Conservation (phyloP, 2,797 vertebrate genomes). For the Acanthopagrus latus region DNA sequence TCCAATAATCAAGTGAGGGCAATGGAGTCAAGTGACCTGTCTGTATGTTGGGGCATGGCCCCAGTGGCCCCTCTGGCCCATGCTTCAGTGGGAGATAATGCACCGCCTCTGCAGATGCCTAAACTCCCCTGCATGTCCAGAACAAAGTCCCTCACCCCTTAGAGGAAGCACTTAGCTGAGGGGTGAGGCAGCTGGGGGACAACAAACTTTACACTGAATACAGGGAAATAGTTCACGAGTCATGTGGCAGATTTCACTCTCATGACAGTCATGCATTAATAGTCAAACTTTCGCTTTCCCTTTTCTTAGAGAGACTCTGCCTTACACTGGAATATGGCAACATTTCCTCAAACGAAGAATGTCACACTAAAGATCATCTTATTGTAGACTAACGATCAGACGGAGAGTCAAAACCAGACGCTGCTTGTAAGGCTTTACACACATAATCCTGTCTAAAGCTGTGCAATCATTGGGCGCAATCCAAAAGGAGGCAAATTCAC, state of each 20-base stretch:
- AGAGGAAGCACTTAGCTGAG: conserved; percentile 40
- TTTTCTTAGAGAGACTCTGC: conserved; percentile 7
- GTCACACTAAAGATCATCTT: conserved; percentile 54
- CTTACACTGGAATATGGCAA: conserved; percentile 30
- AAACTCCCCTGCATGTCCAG: conserved; percentile 62
- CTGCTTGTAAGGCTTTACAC: conserved; percentile 68
- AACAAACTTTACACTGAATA: conserved; percentile 51
- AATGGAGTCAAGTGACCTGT: conserved; percentile 85
- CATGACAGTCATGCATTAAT: conserved; percentile 30
- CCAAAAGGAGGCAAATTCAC: conserved; percentile 71
- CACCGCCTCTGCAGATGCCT: conserved; percentile 83
- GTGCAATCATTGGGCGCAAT: conserved; percentile 68
- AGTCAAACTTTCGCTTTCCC: conserved; percentile 32
- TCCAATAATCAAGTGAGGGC: conserved; percentile 80
- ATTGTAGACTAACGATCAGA: conserved; percentile 60
- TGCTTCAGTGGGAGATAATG: conserved; percentile 81
- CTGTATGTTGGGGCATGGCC: conserved; percentile 80
- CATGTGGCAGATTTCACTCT: conserved; percentile 46
- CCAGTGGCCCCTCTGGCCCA: conserved; percentile 69
- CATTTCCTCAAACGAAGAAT: conserved; percentile 45
- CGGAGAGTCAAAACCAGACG: conserved; percentile 64
- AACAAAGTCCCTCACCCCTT: conserved; percentile 45
- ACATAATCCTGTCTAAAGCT: conserved; percentile 74
- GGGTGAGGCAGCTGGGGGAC: conserved; percentile 34
- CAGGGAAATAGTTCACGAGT: conserved; percentile 25